These are phyloP conservation scores for Cosmia trapezina DNA, from an alignment of 2,888 invertebrate species.

Conservation along the genomic window DNA sequence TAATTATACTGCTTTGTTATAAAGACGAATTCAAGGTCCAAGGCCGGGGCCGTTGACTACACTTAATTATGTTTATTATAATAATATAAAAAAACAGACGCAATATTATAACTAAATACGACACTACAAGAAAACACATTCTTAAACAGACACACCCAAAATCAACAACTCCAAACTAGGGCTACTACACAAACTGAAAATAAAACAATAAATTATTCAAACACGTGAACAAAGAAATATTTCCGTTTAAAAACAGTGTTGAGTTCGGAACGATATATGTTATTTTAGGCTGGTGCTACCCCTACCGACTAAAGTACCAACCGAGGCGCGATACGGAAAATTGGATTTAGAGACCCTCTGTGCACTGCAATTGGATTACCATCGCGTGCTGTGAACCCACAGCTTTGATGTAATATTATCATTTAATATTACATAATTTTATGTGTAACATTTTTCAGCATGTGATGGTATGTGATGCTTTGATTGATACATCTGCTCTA, in stretches of 20 bases:
- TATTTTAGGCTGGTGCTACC: conserved; percentile 60
- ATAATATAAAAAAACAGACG: neutral
- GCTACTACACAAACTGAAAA: conserved; percentile 34
- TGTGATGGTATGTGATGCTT: conserved; percentile 2
- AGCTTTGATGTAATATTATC: conserved; percentile 53
- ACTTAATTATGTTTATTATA: neutral
- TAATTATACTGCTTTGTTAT: neutral
- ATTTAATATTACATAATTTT: conserved; percentile 48
- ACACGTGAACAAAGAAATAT: conserved; percentile 36
- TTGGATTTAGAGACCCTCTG: conserved; percentile 67
- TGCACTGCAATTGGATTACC: conserved; percentile 65
- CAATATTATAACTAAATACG: neutral
- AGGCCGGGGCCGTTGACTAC: neutral
- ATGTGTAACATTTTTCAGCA: neutral
- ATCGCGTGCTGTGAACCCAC: conserved; percentile 46
- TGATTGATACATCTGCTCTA: neutral
- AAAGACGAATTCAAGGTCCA: neutral
- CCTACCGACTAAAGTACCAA: conserved; percentile 39
- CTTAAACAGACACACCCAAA: no score
- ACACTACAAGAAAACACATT: neutral
- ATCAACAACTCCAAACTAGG: conserved; percentile 1
- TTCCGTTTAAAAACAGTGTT: conserved; percentile 56
- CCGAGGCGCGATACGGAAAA: conserved; percentile 65
- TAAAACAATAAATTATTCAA: conserved; percentile 44
- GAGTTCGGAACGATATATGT: conserved; percentile 62